Conservation (phyloP, 30 jellyfish, hydroid and myxozoan genomes). For the Rhopilema esculentum region DNA sequence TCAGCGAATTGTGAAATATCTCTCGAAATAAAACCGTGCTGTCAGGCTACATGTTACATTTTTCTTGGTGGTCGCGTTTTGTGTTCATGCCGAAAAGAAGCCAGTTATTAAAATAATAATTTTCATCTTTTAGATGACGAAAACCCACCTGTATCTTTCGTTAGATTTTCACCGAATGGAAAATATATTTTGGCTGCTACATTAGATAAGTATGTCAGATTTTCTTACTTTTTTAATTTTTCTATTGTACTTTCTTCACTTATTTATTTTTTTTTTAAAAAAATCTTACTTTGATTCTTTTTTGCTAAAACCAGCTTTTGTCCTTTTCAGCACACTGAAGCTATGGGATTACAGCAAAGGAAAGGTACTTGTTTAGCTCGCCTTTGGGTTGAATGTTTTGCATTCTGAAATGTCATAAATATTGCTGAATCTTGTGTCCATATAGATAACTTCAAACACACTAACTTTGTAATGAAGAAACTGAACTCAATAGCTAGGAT, state of each 20-base stretch:
- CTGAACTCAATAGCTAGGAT: no score
- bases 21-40: no score
- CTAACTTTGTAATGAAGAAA: no score
- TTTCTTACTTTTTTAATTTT: not conserved
- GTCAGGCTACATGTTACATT: not conserved
- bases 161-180: slow-evolving; percentile 94
- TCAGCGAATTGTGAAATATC: not conserved
- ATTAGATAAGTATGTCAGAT: slow-evolving; percentile 79
- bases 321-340: slow-evolving; percentile 75
- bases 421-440: no score
- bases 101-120: no score
- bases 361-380: slow-evolving; percentile 87
- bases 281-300: not conserved
- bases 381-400: no score
- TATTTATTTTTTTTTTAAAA: no score
- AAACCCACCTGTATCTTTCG: slow-evolving; percentile 95
- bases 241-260: no score
- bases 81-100: no score
- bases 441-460: no score
- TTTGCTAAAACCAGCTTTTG: not conserved
- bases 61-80: no score
- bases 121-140: slow-evolving; percentile 79
- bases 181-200: slow-evolving; percentile 95
- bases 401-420: no score
- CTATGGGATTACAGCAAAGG: slow-evolving; percentile 98